These are phyloP conservation scores for Incurvaria masculella DNA, from an alignment of 2,888 invertebrate species.

Conservation along the genomic window DNA sequence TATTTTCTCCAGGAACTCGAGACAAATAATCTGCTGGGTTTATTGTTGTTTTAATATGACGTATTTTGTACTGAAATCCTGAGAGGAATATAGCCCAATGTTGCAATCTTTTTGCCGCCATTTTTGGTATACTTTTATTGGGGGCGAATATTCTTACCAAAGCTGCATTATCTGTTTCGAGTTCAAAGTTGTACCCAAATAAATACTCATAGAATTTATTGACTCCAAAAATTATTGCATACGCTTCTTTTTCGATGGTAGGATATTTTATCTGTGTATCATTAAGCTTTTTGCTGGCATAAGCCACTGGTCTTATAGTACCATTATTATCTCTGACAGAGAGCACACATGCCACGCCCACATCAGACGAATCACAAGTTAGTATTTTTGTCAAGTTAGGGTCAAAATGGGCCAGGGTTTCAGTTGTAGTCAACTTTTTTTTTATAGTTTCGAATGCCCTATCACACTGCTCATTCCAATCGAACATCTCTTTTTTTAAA, in stretches of 20 bases:
- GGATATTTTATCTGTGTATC: conserved; percentile 13
- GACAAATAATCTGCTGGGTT: conserved; percentile 17
- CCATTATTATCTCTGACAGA: conserved; percentile 8
- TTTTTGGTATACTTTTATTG: conserved; percentile 21
- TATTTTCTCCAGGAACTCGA: not conserved
- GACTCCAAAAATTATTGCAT: conserved; percentile 18
- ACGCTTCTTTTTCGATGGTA: conserved; percentile 17
- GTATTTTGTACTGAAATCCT: conserved; percentile 13
- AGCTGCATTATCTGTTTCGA: conserved; percentile 19
- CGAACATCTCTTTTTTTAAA: not conserved
- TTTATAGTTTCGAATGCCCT: not conserved
- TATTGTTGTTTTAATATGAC: conserved; percentile 10
- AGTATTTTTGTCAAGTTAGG: conserved; percentile 3
- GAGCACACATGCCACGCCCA: conserved; percentile 7
- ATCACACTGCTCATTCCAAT: conserved; percentile 2
- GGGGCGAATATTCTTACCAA: conserved; percentile 22
- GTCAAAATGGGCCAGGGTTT: not conserved
- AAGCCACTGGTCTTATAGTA: conserved; percentile 12
- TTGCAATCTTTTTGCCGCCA: conserved; percentile 21
- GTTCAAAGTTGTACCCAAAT: conserved; percentile 17
- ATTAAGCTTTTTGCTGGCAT: conserved; percentile 15
- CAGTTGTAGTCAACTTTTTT: not conserved
- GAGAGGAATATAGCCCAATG: conserved; percentile 19
- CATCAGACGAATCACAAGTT: conserved; percentile 11
- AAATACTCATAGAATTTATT: conserved; percentile 18